These are phyloP conservation scores for Drosophila mimetica DNA, from an alignment of 2,888 invertebrate species.

Conservation along the genomic window DNA sequence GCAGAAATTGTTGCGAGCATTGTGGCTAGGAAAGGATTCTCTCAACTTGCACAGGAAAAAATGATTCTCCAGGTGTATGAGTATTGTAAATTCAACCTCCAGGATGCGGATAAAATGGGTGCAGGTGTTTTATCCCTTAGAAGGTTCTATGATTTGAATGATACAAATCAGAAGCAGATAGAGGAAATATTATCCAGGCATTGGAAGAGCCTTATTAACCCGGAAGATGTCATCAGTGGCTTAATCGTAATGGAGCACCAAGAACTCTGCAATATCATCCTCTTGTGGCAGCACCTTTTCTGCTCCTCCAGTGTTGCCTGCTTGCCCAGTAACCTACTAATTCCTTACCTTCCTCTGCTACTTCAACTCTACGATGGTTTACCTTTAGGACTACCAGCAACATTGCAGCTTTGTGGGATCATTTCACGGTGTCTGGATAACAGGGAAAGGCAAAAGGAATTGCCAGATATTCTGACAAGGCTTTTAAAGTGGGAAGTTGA, in stretches of 20 bases:
- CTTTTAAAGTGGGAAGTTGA: slow-evolving; percentile 53
- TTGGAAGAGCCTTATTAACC: slow-evolving; percentile 65
- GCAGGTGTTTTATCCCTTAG: slow-evolving; percentile 77
- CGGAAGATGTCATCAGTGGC: slow-evolving; percentile 75
- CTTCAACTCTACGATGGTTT: slow-evolving; percentile 74
- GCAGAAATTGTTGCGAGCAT: slow-evolving; percentile 80
- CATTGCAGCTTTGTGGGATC: slow-evolving; percentile 56
- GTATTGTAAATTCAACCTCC: slow-evolving; percentile 63
- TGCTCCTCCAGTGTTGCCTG: slow-evolving; percentile 81
- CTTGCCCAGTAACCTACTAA: slow-evolving; percentile 77
- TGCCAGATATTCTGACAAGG: slow-evolving; percentile 67
- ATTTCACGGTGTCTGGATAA: slow-evolving; percentile 81
- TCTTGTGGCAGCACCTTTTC: slow-evolving; percentile 77
- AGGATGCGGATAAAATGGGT: slow-evolving; percentile 56
- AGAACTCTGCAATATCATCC: slow-evolving; percentile 66
- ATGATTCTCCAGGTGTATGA: slow-evolving; percentile 78
- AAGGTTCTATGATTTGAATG: slow-evolving; percentile 71
- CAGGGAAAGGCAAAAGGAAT: slow-evolving; percentile 59
- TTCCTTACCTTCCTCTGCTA: slow-evolving; percentile 73
- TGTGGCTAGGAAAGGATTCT: slow-evolving; percentile 72
- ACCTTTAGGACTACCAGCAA: slow-evolving; percentile 51
- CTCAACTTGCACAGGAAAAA: slow-evolving; percentile 61
- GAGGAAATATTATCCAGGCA: slow-evolving; percentile 42
- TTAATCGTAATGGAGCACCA: slow-evolving; percentile 79
- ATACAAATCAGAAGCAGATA: slow-evolving; percentile 58